Conservation (phyloP, 2,797 vertebrate genomes). For the Oryzias dopingdopingensis region DNA sequence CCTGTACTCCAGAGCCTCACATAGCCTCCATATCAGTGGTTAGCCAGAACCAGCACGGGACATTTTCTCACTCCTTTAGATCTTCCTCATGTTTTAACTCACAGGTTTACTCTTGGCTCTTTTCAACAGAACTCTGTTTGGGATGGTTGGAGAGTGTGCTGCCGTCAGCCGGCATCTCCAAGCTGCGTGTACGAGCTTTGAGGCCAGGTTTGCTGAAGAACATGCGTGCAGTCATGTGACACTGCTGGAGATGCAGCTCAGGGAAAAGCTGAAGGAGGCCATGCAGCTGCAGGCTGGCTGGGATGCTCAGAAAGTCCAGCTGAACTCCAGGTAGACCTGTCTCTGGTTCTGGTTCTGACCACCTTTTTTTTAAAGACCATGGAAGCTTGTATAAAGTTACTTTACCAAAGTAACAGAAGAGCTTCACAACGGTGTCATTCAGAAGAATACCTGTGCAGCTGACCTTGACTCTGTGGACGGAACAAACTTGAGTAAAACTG, state of each 20-base stretch:
- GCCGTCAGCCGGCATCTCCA: slow-evolving; percentile 67
- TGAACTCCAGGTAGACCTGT: slow-evolving; percentile 79
- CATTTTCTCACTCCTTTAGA: slow-evolving; percentile 2
- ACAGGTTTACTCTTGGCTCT: slow-evolving; percentile 13
- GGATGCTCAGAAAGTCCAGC: slow-evolving; percentile 80
- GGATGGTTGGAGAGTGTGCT: slow-evolving; percentile 74
- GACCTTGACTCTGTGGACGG: not conserved
- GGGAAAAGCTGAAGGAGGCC: slow-evolving; percentile 78
- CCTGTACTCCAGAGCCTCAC: slow-evolving; percentile 26
- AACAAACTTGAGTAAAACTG: slow-evolving; percentile 5
- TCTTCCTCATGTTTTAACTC: slow-evolving; percentile 4
- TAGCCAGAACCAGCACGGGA: slow-evolving; percentile 16
- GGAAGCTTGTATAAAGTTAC: not conserved
- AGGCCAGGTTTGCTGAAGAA: slow-evolving; percentile 64
- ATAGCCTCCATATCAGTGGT: slow-evolving; percentile 34
- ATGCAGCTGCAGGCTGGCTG: slow-evolving; percentile 80
- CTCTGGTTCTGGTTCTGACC: not conserved
- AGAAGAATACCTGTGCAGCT: not conserved
- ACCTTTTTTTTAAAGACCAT: not conserved
- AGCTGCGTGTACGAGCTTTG: slow-evolving; percentile 75
- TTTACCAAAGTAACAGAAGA: not conserved
- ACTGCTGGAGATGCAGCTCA: slow-evolving; percentile 75
- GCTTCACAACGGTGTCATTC: not conserved
- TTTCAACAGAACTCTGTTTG: slow-evolving; percentile 76
- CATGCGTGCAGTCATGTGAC: slow-evolving; percentile 51